Evolutionary conservation across 2,113 vertebrate species (phyloP).

Genomic region (Cyanoramphus novaezelandiae): DNA sequence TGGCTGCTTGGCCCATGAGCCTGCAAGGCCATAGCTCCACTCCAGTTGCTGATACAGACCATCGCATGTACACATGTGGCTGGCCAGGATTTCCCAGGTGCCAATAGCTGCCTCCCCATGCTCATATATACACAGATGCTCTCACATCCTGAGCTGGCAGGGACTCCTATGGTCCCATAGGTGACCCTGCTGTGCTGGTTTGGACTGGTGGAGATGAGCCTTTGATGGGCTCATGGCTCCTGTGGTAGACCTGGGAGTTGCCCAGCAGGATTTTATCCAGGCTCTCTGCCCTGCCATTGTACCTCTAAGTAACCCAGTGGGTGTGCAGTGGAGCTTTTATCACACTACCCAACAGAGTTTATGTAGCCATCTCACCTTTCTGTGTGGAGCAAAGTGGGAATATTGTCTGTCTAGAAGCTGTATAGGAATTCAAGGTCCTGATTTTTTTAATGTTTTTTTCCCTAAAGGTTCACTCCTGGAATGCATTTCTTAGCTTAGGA

Average conservation of each 20-base stretch:
- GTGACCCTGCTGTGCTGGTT: neutral
- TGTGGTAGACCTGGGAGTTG: neutral
- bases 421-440: neutral
- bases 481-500: neutral
- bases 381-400: neutral
- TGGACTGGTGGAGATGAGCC: neutral
- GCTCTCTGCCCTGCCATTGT: neutral
- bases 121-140: neutral
- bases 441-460: neutral
- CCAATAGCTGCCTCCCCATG: neutral
- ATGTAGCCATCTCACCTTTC: neutral
- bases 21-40: accelerated
- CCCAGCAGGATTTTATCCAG: neutral
- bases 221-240: neutral
- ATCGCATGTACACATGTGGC: neutral
- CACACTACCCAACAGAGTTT: neutral
- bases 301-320: neutral
- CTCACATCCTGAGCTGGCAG: neutral
- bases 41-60: neutral
- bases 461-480: neutral
- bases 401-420: neutral
- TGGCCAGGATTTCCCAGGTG: neutral
- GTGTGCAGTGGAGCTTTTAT: neutral
- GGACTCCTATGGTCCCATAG: neutral
- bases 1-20: neutral